A percentile compares a stretch with the other conserved stretches of the same genome.
Evolutionary conservation across 2,797 vertebrate species (phyloP).

Genomic region (Diplodus puntazzo): DNA sequence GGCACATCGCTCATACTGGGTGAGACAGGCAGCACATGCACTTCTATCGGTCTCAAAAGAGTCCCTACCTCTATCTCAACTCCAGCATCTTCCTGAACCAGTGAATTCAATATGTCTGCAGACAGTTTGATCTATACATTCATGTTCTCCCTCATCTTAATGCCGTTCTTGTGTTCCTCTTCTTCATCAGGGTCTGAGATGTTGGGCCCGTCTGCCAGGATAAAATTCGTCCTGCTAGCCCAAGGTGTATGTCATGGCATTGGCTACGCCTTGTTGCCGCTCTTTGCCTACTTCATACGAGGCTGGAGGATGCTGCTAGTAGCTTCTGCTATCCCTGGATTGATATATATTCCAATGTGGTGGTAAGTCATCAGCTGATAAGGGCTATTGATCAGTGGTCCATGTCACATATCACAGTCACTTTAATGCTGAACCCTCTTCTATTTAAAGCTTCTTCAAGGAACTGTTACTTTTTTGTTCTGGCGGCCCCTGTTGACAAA

Average conservation of each 20-base stretch:
- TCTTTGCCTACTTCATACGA: constrained; percentile 87
- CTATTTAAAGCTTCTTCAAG: too few relatives aligned
- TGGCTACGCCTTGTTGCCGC: constrained; percentile 86
- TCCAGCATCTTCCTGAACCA: not conserved
- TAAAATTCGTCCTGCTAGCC: constrained; percentile 83
- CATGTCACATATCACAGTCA: not conserved
- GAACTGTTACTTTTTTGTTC: too few relatives aligned
- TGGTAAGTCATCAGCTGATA: constrained; percentile 82
- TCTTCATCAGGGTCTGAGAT: constrained; percentile 86
- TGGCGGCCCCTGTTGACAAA: too few relatives aligned
- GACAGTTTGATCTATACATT: not conserved
- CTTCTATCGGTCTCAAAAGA: not conserved
- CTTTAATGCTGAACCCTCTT: not conserved
- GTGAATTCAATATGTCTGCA: not conserved
- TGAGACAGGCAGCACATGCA: constrained; percentile 65
- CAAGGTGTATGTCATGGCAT: constrained; percentile 85
- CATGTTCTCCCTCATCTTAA: not conserved
- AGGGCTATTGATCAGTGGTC: not conserved
- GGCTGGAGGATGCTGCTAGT: constrained; percentile 88
- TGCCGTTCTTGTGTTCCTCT: not conserved
- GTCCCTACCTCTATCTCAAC: not conserved
- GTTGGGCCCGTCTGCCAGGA: constrained; percentile 83
- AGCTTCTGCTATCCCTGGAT: constrained; percentile 81
- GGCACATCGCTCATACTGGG: constrained; percentile 88
- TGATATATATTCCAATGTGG: constrained; percentile 83